Base-by-base conservation (phyloP, 1,140 invertebrate species). In the Acromyrmex heyeri region DNA sequence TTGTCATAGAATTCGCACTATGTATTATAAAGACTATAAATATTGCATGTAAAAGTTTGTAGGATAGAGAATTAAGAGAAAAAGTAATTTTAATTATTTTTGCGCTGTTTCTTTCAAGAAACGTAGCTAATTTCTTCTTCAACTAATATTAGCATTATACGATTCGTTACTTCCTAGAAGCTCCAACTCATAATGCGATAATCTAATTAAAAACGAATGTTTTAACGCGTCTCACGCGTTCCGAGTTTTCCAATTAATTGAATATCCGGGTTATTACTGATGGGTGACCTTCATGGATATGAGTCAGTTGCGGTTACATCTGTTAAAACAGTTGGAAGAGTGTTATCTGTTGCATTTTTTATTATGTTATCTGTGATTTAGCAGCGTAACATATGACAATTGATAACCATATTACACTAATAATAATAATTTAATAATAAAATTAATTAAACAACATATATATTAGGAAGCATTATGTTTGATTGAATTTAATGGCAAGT, bases 221-320 rank as follows among this genome's bases (percentile, higher is more conserved):
- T 34, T 4, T 14, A 8, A 61, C 18, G 14, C 2, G 65, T 69
- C 14, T 70, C 21, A 0, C 38, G 5, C 16, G 21, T 16, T 14
- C 21, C 27, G 5, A 14, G 14, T 70, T 81, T 70, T 27, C 10
- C 50, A 38, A 55, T 81, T 69, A 70, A 70, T 81, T 81, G 24
- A 57, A 70, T 57, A 81, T 70, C 38, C 64, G 18, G 21, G 0
- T 81, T 81, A 57, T 81, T 21, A 81, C 59, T 57, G 34, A 81
- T 70, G 65, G 3, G 12, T 44, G 21, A 59, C 21, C 21, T 81
- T 81, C 50, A 21, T 57, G 34, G 34, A 18, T 44, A 55, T 14
- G 64, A 21, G 21, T 44, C 34, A 81, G 34, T 70, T 70, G 50
- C 34, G 14, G 6, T 44, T 69, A 10, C 48, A n/a, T 81, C 24